Evolutionary conservation across 92 coral and sea anemone species (phyloP), one percentile per base, ranked within the genome.

Genomic region (Phenganax stokvisi): DNA sequence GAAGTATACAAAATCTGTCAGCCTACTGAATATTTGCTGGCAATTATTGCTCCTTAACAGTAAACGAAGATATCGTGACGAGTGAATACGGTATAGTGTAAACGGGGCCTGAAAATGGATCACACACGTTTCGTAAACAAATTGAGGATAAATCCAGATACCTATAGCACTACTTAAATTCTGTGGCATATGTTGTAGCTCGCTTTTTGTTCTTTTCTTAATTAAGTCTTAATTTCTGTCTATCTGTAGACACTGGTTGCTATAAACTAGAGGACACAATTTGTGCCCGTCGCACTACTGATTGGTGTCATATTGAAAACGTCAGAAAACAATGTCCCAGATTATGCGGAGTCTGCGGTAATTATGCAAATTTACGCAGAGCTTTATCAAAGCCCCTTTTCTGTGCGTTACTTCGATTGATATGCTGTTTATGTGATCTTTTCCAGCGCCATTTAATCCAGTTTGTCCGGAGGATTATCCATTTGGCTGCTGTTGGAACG

Each of bases 401-500:
- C 5, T 37, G 47, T 37, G 47, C 47, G 47, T 37, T 37, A 37
- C 47, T 37, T 37, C 5, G 47, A 37, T 65, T 65, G 30, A 17
- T 11, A 17, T 4, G 10, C 28, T 3, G 28, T 65, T 17, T 9
- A 9, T 20, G 31, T 71, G 10, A 30, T 71, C 37, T 71, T n/a
- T 56, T 76, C 20, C 30, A 76, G 80, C 62, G 7, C 67, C 80
- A 11, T 29, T 76, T 7, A 17, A 16, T 29, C 69, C 55, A n/a
- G 61, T 53, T 16, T 76, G 80, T 76, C 80, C 80, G 0, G 27
- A 20, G 15, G 51, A 37, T 0, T 56, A 76, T 29, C 59, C 37
- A 61, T 76, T 56, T 76, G 80, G 80, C 37, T 76, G 80, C 54
- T 76, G 80, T 57, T 76, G 80, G 80, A 61, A 76, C 28, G 80